Conservation (phyloP, 1,140 invertebrate genomes). For the Drosophila nikananu region DNA sequence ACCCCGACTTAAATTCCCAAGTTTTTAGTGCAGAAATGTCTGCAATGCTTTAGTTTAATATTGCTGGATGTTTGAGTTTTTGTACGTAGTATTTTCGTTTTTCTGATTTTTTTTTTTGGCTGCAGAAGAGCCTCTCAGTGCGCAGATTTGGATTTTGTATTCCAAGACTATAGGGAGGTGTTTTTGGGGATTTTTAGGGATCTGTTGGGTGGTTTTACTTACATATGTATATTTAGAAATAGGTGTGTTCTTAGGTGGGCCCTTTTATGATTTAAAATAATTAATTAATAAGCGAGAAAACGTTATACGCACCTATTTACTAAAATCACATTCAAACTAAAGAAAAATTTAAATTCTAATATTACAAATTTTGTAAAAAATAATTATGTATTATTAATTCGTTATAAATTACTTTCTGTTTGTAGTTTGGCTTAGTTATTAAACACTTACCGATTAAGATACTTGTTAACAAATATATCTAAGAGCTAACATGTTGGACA, state of each 20-base stretch:
- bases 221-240: background rate
- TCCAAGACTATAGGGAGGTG: background rate
- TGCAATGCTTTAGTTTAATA: slow-evolving; percentile 75
- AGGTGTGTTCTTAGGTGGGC: background rate
- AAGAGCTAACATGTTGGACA: no score
- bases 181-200: slow-evolving; percentile 1
- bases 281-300: background rate
- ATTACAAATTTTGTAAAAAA: no score
- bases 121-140: slow-evolving; percentile 45
- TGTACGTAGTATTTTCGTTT: slow-evolving; percentile 17
- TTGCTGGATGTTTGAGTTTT: slow-evolving; percentile 48
- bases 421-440: no score
- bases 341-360: no score
- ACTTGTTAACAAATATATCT: no score
- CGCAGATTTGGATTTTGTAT: slow-evolving; percentile 30
- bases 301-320: no score
- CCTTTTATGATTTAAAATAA: background rate
- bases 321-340: no score
- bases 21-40: slow-evolving; percentile 80
- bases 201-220: background rate
- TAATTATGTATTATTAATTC: no score
- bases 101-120: slow-evolving; percentile 23
- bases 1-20: slow-evolving; percentile 71
- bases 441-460: no score
- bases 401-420: no score